Conservation (phyloP, 2,113 vertebrate genomes). For the Tragelaphus buxtoni region DNA sequence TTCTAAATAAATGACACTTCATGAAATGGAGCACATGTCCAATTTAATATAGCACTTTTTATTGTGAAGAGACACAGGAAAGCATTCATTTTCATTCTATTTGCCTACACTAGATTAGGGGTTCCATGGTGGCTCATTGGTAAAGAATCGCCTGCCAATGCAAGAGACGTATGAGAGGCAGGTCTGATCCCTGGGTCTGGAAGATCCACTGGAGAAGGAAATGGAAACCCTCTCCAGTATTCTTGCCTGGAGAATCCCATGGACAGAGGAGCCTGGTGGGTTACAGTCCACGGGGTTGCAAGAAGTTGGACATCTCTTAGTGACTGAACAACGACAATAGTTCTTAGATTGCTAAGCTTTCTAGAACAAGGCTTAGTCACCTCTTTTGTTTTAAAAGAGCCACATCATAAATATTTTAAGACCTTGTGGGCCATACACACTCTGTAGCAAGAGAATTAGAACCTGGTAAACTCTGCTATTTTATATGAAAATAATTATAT, state of each 20-base stretch:
- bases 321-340: background rate
- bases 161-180: background rate
- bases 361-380: background rate
- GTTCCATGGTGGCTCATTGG: background rate
- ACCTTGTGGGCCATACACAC: background rate
- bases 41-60: constrained; percentile 14
- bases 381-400: background rate
- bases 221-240: background rate
- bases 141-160: background rate
- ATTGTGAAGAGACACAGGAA: background rate
- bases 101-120: background rate
- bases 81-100: constrained; percentile 4
- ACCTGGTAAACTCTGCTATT: background rate
- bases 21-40: background rate
- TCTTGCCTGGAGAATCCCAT: background rate
- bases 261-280: background rate
- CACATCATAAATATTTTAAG: background rate
- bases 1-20: background rate
- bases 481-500: background rate
- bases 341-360: background rate
- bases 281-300: background rate
- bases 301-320: background rate
- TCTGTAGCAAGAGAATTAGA: background rate
- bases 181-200: background rate
- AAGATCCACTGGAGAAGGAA: background rate